phyloP scores from a whole-genome alignment of 2,888 invertebrate species.

The Melanchra persicariae region DNA sequence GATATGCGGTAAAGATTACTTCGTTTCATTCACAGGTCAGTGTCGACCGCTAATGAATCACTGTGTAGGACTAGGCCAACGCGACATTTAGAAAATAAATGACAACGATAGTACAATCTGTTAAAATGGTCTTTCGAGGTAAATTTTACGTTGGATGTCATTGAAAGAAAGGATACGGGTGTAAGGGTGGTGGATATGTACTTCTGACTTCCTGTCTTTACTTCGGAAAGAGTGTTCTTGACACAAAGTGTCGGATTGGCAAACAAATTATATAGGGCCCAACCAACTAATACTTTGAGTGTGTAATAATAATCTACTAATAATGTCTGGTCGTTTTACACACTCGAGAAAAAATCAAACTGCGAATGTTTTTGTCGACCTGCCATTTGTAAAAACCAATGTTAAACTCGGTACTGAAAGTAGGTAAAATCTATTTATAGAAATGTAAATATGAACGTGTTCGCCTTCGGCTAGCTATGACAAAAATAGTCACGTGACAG shows the following conservation, averaged over 20 bases:
- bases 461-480: not conserved
- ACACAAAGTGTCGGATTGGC: too few relatives aligned
- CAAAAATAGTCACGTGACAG: not conserved
- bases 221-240: too few relatives aligned
- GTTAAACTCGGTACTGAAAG: not conserved
- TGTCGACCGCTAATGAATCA: constrained; percentile 33
- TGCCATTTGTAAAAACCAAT: too few relatives aligned
- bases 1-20: constrained; percentile 17
- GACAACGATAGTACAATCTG: not conserved
- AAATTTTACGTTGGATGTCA: too few relatives aligned
- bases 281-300: too few relatives aligned
- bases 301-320: too few relatives aligned
- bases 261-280: too few relatives aligned
- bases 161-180: not conserved
- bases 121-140: constrained; percentile 1
- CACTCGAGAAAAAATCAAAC: too few relatives aligned
- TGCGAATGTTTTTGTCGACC: too few relatives aligned
- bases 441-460: not conserved
- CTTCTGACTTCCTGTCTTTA: too few relatives aligned
- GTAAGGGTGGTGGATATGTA: not conserved
- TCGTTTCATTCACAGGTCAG: constrained; percentile 37
- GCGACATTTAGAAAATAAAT: constrained; percentile 17
- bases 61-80: not conserved
- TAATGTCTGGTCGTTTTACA: too few relatives aligned
- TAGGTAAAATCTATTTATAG: not conserved